Base-by-base conservation (phyloP, 1,140 invertebrate genomes). In the Heliconius melpomene region DNA sequence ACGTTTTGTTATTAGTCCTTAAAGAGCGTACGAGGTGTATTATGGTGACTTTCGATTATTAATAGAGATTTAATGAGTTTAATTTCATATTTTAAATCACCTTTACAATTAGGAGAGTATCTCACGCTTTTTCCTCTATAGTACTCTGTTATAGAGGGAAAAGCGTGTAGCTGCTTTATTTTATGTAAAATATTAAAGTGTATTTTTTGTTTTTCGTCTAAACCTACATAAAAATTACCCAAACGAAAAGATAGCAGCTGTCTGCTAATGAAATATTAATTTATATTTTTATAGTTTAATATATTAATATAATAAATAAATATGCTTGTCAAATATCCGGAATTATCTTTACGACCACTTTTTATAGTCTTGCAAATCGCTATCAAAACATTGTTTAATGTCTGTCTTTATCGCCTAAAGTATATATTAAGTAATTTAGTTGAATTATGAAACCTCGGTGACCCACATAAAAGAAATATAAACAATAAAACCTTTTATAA, bases 261-360 rank as follows among this genome's bases (percentile, higher is more conserved):
- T 32, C 29, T 52, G 18, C 13, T 6, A 52, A 52, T 1, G 18
- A 18, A 52, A 20, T 52, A 57, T 57, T 32, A 32, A 32, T 32
- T 32, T 32, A 32, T 32, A 32, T 32, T 32, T 32, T 32, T 32
- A 32, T 32, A 32, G 3, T 32, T 32, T 5, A 32, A 32, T 32
- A 3, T 32, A 54, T 60, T 23, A 26, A 3, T 23, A 23, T 60
- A n/a, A 60, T 60, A 60, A 60, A 60, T 60, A 66, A n/a, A n/a
- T n/a, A n/a, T 26, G 23, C 2, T 20, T 38, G 32, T 72, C 29
- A 16, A 38, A 72, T 86, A 82, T 81, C 72, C 57, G 70, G 84
- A 91, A 85, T 92, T 91, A 91, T 90, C 89, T 92, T 91, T 92
- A 91, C 88, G 87, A 88, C 90, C 82, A 88, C 32, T 85, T 92